Base-by-base conservation (phyloP, 1,140 invertebrate genomes). In the Ptiloglossa arizonensis region DNA sequence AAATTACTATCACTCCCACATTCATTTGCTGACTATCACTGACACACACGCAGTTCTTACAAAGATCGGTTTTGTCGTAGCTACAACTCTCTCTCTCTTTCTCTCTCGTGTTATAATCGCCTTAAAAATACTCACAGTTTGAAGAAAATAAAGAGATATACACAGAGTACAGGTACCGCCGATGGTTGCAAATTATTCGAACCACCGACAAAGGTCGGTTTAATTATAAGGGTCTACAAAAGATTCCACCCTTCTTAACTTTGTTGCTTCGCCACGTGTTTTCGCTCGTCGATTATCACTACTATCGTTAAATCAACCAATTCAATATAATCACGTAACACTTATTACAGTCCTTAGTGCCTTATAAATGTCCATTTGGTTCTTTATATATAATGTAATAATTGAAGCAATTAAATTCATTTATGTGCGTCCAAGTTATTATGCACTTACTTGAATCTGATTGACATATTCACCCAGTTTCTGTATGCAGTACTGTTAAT, bases 81-180 rank as follows among this genome's bases (percentile, higher is more conserved):
- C 60, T 83, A 83, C 41, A 64, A 72, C 19, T 69, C 54, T 79
- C 32, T 64, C 77, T 35, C 19, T 59, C 22, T 46, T 41, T 46
- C 52, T 29, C 50, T 52, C 50, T 57, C 46, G 56, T 56, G 9
- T 82, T 83, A 79, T 78, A 83, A 72, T 82, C 80, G 63, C 56
- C 82, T 88, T 87, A 88, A 80, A 88, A 89, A 87, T 90, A 88
- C 73, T 86, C 77, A 87, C 82, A 89, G 81, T 88, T 89, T 78
- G 75, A 81, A 87, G 79, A 87, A 87, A 88, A 80, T 83, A 87
- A 88, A 86, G 76, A 86, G 85, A 89, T 89, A 89, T 88, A 90
- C 85, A 88, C 80, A 88, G 78, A 89, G 81, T 87, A 89, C 86
- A 90, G 89, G 88, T 89, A 90, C 88, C 82, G 83, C 83, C 84